A percentile compares a stretch with the other conserved stretches of the same genome.
Evolutionary conservation across 2,797 vertebrate genomes (phyloP).

Genomic region (Sebastes matsubarae): DNA sequence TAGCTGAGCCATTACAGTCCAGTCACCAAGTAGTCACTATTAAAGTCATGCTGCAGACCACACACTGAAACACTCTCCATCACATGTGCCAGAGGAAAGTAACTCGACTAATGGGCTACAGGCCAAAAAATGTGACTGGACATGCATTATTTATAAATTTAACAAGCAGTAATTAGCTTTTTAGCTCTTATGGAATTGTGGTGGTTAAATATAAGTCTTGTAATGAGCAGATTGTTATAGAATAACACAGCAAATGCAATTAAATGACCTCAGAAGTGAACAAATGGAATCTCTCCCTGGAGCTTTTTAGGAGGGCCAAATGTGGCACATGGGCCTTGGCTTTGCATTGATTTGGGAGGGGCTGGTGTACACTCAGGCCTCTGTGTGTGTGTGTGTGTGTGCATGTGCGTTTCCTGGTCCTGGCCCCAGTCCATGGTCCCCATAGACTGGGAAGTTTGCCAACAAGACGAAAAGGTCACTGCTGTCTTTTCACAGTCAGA

Average conservation of each 20-base stretch:
- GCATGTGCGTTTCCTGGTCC: slow-evolving; percentile 16
- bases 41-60: slow-evolving; percentile 50
- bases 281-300: slow-evolving; percentile 40
- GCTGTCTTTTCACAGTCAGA: slow-evolving; percentile 16
- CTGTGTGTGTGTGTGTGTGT: slow-evolving; percentile 5
- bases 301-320: slow-evolving; percentile 33
- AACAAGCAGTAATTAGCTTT: slow-evolving; percentile 2
- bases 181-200: not conserved
- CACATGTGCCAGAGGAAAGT: slow-evolving; percentile 1
- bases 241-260: slow-evolving; percentile 14
- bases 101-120: not conserved
- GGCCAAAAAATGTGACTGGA: not conserved
- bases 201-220: not conserved
- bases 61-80: slow-evolving; percentile 41
- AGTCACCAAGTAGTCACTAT: slow-evolving; percentile 64
- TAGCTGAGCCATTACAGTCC: slow-evolving; percentile 76
- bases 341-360: slow-evolving; percentile 22
- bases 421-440: slow-evolving; percentile 28
- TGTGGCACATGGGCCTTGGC: slow-evolving; percentile 26
- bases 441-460: slow-evolving; percentile 12
- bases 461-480: slow-evolving; percentile 27
- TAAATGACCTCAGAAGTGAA: slow-evolving; percentile 47
- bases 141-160: not conserved
- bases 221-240: slow-evolving; percentile 9
- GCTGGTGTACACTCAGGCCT: not conserved